phyloP scores from a whole-genome alignment of 2,888 invertebrate genomes.

The Oligia fasciuncula region DNA sequence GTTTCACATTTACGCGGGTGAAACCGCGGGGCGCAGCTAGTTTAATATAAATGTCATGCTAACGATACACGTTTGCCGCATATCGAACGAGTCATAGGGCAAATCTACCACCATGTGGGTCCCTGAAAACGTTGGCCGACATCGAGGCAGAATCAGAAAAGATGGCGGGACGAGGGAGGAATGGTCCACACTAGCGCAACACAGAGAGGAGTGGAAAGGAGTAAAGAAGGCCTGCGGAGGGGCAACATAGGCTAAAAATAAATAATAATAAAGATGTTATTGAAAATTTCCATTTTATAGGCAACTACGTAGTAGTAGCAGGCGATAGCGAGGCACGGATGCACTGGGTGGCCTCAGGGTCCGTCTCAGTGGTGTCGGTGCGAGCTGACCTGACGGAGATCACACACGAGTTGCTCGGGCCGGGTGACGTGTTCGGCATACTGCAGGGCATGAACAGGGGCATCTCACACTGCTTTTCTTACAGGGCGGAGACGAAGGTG shows the following conservation, averaged over 20 bases:
- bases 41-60: background rate
- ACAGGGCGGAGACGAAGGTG: slow-evolving; percentile 87
- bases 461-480: slow-evolving; percentile 87
- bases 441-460: slow-evolving; percentile 87
- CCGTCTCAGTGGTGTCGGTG: slow-evolving; percentile 86
- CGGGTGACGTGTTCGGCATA: slow-evolving; percentile 88
- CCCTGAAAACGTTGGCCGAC: background rate
- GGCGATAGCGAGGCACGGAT: slow-evolving; percentile 89
- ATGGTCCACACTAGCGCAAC: background rate
- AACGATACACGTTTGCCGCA: too few relatives aligned
- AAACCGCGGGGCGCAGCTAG: too few relatives aligned
- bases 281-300: slow-evolving; percentile 63
- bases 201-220: background rate
- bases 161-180: background rate
- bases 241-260: background rate
- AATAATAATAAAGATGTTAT: background rate
- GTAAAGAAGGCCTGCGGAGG: background rate
- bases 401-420: slow-evolving; percentile 84
- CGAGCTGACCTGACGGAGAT: slow-evolving; percentile 84
- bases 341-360: slow-evolving; percentile 88
- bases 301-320: slow-evolving; percentile 89
- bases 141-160: background rate
- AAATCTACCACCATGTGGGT: background rate
- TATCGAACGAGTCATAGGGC: too few relatives aligned
- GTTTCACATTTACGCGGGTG: too few relatives aligned